Percentiles rank a stretch among this genome's conserved stretches.
Evolutionary conservation across 2,113 vertebrate species (phyloP).

Genomic region (Myocastor coypus): DNA sequence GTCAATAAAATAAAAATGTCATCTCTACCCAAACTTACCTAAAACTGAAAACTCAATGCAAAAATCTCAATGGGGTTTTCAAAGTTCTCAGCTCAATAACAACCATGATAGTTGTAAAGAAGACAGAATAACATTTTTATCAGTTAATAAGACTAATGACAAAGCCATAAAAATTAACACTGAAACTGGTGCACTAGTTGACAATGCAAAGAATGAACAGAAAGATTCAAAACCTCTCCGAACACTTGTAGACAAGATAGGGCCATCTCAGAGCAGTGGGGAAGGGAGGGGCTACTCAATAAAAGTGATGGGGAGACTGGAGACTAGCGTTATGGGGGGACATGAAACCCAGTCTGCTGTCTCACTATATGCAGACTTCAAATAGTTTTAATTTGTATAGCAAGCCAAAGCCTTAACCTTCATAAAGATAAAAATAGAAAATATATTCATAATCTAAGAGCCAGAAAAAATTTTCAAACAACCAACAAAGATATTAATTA

Average conservation of each 20-base stretch:
- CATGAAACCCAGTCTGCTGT: neutral
- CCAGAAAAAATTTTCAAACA: neutral
- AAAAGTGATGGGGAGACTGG: neutral
- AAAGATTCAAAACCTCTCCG: neutral
- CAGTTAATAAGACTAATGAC: neutral
- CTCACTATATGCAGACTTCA: neutral
- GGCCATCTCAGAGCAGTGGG: neutral
- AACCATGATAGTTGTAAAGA: neutral
- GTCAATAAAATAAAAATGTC: neutral
- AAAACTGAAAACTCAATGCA: neutral
- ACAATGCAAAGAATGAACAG: neutral
- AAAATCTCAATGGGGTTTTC: neutral
- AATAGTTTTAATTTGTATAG: neutral
- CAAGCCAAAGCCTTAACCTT: neutral
- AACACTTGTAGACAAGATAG: neutral
- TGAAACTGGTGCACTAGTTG: neutral
- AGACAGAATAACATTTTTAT: neutral
- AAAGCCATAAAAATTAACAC: neutral
- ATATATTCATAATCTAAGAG: neutral
- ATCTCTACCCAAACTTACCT: neutral
- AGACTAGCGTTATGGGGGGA: neutral
- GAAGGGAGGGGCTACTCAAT: accelerated
- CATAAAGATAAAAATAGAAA: neutral
- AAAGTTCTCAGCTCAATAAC: neutral
- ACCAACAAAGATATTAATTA: neutral